phyloP scores from a whole-genome alignment of 2,797 vertebrate species.

The Euthynnus affinis region DNA sequence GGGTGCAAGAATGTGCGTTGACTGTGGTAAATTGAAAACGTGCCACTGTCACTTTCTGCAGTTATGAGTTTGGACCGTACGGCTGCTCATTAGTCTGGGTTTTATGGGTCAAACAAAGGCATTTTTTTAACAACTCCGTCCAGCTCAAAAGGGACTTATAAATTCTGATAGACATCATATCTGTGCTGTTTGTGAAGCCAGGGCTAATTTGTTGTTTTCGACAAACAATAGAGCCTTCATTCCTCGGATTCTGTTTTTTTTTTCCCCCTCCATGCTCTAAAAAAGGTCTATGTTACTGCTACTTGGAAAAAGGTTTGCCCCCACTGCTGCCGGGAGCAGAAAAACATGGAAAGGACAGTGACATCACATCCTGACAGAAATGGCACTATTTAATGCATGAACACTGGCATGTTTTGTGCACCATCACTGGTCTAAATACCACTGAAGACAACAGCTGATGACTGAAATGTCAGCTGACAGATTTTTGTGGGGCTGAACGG shows the following conservation, averaged over 20 bases:
- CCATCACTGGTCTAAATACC: constrained; percentile 2
- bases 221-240: constrained; percentile 29
- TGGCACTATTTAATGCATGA: not conserved
- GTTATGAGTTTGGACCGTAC: not conserved
- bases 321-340: constrained; percentile 20
- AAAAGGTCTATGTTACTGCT: constrained; percentile 24
- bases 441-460: constrained; percentile 24
- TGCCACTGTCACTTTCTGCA: not conserved
- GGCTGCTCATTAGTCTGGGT: not conserved
- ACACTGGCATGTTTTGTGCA: not conserved
- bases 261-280: constrained; percentile 26
- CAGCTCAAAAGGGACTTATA: not conserved
- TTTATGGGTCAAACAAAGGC: not conserved
- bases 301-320: constrained; percentile 8
- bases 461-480: constrained; percentile 7
- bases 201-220: not conserved
- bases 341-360: constrained; percentile 18
- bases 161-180: not conserved
- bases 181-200: constrained; percentile 4
- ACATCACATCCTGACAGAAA: constrained; percentile 26
- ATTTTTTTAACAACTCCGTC: not conserved
- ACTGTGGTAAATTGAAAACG: not conserved
- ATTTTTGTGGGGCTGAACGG: not conserved
- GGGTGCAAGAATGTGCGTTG: not conserved
- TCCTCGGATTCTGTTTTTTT: constrained; percentile 21